Conservation (phyloP, 2,113 vertebrate genomes). For the Nothobranchius kuhntae region DNA sequence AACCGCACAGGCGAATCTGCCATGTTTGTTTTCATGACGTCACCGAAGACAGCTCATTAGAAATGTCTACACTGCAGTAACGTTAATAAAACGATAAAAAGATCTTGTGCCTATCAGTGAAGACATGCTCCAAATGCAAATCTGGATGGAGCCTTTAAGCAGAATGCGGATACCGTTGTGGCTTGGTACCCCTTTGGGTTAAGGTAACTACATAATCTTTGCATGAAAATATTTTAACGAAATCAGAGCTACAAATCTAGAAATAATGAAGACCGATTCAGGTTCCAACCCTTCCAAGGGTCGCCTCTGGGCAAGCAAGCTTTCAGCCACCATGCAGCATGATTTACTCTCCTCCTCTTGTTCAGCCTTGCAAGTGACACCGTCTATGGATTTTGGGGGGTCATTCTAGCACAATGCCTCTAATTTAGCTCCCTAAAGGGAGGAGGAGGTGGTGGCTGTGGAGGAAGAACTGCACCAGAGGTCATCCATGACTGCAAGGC, state of each 20-base stretch:
- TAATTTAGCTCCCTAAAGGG: slow-evolving; percentile 79
- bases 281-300: slow-evolving; percentile 46
- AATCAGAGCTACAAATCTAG: slow-evolving; percentile 24
- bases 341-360: slow-evolving; percentile 68
- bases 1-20: slow-evolving; percentile 16
- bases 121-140: slow-evolving; percentile 9
- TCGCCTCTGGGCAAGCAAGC: slow-evolving; percentile 39
- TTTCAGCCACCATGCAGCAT: slow-evolving; percentile 57
- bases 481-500: slow-evolving; percentile 75
- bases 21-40: slow-evolving; percentile 43
- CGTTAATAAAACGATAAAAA: slow-evolving; percentile 54
- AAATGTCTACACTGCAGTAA: slow-evolving; percentile 37
- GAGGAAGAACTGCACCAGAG: slow-evolving; percentile 76
- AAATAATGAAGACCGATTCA: slow-evolving; percentile 51
- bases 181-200: neutral
- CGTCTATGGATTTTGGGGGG: slow-evolving; percentile 79
- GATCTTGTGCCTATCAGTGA: slow-evolving; percentile 10
- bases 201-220: neutral
- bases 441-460: slow-evolving; percentile 66
- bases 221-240: slow-evolving; percentile 18
- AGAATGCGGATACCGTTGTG: neutral
- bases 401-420: slow-evolving; percentile 81
- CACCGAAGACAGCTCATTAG: neutral
- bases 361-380: slow-evolving; percentile 66
- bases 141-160: neutral